Evolutionary conservation across 1,140 invertebrate genomes (phyloP).

Genomic region (Holcopasites calliopsidis): DNA sequence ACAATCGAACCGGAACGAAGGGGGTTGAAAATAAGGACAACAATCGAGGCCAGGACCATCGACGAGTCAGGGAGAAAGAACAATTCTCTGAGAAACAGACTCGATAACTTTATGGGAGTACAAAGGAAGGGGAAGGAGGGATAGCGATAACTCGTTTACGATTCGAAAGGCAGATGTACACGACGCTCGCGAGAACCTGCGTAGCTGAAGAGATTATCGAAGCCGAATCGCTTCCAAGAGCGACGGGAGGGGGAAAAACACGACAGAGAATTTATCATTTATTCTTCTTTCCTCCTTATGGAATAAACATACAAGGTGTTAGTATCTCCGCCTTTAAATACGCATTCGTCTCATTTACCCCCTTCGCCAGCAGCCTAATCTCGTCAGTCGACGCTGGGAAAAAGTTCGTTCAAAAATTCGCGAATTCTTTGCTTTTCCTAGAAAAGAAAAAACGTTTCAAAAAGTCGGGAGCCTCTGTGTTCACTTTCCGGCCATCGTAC

Average conservation of each 20-base stretch:
- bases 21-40: not conserved
- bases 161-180: not conserved
- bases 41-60: not conserved
- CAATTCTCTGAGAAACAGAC: not conserved
- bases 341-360: no score
- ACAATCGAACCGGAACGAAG: not conserved
- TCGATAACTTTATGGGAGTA: not conserved
- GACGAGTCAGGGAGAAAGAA: not conserved
- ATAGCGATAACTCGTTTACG: not conserved
- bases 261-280: no score
- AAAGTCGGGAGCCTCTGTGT: constrained; percentile 8
- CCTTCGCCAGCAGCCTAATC: not conserved
- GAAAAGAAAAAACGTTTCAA: constrained; percentile 26
- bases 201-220: constrained; percentile 5
- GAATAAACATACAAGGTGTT: no score
- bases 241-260: not conserved
- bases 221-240: constrained; percentile 5
- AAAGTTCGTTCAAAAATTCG: constrained; percentile 6
- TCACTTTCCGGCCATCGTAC: not conserved
- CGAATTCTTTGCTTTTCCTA: constrained; percentile 10
- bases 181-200: not conserved
- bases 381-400: constrained; percentile 7
- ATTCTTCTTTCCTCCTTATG: no score
- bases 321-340: no score
- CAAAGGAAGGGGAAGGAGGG: not conserved